Evolutionary conservation across 2,888 invertebrate species (phyloP).

Genomic region (Cosmopolites sordidus): DNA sequence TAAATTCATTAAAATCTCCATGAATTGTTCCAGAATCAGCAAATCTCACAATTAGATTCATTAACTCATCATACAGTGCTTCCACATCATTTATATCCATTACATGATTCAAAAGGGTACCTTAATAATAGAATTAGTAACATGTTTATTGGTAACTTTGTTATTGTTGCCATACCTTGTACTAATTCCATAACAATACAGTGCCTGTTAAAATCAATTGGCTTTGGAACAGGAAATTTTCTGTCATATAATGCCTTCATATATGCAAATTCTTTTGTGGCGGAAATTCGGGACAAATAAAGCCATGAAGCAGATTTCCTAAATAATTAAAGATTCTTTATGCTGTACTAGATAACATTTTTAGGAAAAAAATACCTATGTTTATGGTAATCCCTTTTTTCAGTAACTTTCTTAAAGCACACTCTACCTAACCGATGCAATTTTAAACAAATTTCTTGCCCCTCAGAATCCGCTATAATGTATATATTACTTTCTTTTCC

Average conservation of each 20-base stretch:
- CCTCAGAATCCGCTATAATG: conserved; percentile 76
- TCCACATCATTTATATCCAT: conserved; percentile 65
- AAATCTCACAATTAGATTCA: conserved; percentile 86
- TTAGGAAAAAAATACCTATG: conserved; percentile 54
- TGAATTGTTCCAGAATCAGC: conserved; percentile 96
- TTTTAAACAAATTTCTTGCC: conserved; percentile 81
- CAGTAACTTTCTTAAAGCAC: conserved; percentile 92
- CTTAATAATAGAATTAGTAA: conserved; percentile 6
- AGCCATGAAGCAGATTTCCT: conserved; percentile 89
- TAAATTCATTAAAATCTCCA: conserved; percentile 99
- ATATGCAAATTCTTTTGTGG: conserved; percentile 95
- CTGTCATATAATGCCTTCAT: conserved; percentile 90
- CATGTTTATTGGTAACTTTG: too few relatives aligned
- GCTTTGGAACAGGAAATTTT: conserved; percentile 91
- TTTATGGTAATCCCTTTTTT: conserved; percentile 95
- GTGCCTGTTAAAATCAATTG: conserved; percentile 91
- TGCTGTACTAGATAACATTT: neutral
- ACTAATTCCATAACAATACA: conserved; percentile 95
- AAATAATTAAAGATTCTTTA: neutral
- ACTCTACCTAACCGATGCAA: conserved; percentile 91
- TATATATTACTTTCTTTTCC: conserved; percentile 99
- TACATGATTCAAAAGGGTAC: conserved; percentile 66
- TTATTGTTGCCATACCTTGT: conserved; percentile 59
- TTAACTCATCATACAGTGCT: conserved; percentile 84
- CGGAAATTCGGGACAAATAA: conserved; percentile 92